A percentile compares a stretch with the other conserved stretches of the same genome.
Conservation (phyloP, 2,797 vertebrate species). For the Gobio occitaniae region DNA sequence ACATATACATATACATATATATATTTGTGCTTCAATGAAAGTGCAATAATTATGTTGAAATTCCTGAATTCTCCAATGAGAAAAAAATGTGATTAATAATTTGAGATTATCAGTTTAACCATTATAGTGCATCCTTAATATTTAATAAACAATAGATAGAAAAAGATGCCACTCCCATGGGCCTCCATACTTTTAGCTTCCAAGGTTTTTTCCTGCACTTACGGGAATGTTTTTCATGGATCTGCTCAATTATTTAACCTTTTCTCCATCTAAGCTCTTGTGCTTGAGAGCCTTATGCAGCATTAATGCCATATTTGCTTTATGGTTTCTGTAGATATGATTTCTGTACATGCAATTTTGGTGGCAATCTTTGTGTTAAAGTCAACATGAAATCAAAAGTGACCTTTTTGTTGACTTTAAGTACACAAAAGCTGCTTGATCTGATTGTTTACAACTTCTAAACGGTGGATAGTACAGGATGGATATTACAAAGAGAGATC, state of each 20-base stretch:
- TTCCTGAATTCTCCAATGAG: not conserved
- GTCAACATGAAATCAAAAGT: not conserved
- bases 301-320: not conserved
- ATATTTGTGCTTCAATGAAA: not conserved
- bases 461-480: not conserved
- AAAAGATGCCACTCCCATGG: not conserved
- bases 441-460: not conserved
- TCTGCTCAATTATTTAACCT: slow-evolving; percentile 41
- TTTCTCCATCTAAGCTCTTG: not conserved
- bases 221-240: not conserved
- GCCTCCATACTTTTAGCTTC: slow-evolving; percentile 1
- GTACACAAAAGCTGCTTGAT: not conserved
- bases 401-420: not conserved
- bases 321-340: not conserved
- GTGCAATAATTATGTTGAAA: not conserved
- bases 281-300: slow-evolving; percentile 6
- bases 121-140: not conserved
- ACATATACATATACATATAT: too few relatives aligned
- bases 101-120: not conserved
- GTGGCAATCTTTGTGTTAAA: not conserved
- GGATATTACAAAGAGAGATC: not conserved
- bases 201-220: slow-evolving; percentile 14
- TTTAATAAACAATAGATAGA: not conserved
- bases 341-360: not conserved
- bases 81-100: not conserved